phyloP scores from a whole-genome alignment of 1,140 invertebrate species.

The Drosophila arizonae region DNA sequence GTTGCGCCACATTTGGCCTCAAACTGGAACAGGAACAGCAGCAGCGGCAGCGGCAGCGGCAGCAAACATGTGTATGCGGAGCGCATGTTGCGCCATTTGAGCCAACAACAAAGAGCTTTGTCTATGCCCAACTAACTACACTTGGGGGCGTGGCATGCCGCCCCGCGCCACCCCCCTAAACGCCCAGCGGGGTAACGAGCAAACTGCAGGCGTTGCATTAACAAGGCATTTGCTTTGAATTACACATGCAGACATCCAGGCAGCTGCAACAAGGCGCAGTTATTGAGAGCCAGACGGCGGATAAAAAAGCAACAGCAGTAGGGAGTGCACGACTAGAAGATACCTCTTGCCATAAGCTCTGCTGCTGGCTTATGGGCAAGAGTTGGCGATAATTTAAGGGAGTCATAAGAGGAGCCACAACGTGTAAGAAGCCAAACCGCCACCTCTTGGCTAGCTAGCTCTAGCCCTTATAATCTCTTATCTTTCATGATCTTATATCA shows the following conservation, averaged over 20 bases:
- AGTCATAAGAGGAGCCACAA: too few species aligned
- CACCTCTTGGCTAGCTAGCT: too few species aligned
- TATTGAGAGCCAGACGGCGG: conserved; percentile 21
- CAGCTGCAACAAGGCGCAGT: conserved; percentile 12
- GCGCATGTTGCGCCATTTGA: conserved; percentile 26
- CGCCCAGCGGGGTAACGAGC: neutral
- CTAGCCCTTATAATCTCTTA: too few species aligned
- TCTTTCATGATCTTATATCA: too few species aligned
- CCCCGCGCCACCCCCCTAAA: neutral
- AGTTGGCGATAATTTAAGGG: too few species aligned
- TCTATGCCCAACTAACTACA: conserved; percentile 3
- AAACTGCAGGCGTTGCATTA: conserved; percentile 27
- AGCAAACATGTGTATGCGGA: conserved; percentile 23
- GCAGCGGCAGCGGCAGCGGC: neutral
- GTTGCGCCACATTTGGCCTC: conserved; percentile 37
- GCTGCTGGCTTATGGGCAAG: too few species aligned
- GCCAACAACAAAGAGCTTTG: conserved; percentile 23
- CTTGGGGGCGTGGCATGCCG: neutral
- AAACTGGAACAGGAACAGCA: conserved; percentile 7
- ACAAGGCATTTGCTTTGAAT: conserved; percentile 48
- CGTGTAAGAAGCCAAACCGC: too few species aligned
- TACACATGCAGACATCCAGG: conserved; percentile 29
- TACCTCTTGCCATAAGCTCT: neutral
- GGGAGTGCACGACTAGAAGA: neutral
- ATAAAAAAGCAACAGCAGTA: neutral